A percentile compares a stretch with the other conserved stretches of the same genome.
Conservation (phyloP, 53 echinoderm and acorn worm species). For the Stichopus horrens region DNA sequence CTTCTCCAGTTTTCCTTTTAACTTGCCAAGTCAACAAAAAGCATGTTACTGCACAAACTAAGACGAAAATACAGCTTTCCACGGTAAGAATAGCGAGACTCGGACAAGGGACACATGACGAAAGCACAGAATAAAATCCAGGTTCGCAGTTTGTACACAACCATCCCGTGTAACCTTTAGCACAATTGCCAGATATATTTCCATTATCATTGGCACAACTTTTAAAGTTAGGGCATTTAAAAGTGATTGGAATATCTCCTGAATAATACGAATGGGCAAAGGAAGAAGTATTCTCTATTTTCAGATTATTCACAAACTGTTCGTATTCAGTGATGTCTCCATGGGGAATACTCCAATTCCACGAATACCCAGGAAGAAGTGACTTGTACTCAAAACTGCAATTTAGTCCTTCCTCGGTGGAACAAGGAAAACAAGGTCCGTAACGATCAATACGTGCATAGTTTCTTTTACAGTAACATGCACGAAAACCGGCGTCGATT, state of each 20-base stretch:
- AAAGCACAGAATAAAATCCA: constrained; percentile 17
- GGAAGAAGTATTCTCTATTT: neutral
- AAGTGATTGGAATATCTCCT: constrained; percentile 16
- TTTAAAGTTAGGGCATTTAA: neutral
- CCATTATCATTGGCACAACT: constrained; percentile 29
- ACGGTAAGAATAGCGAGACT: neutral
- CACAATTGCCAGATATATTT: constrained; percentile 12
- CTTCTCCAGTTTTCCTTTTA: neutral
- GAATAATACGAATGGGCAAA: neutral
- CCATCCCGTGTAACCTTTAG: constrained; percentile 30
- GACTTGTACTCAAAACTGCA: neutral
- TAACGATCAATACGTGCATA: neutral
- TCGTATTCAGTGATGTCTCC: neutral
- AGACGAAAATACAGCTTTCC: neutral
- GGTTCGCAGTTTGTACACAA: constrained; percentile 12
- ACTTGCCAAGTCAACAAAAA: neutral
- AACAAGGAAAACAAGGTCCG: neutral
- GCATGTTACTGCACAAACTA: neutral
- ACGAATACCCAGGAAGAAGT: neutral
- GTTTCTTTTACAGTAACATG: constrained; percentile 9
- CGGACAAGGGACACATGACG: constrained; percentile 23
- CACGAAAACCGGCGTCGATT: constrained; percentile 19
- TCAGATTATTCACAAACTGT: constrained; percentile 2
- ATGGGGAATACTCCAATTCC: constrained; percentile 3
- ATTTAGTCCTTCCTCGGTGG: neutral